Conservation (phyloP, 2,888 invertebrate genomes). For the Drosophila mercatorum region DNA sequence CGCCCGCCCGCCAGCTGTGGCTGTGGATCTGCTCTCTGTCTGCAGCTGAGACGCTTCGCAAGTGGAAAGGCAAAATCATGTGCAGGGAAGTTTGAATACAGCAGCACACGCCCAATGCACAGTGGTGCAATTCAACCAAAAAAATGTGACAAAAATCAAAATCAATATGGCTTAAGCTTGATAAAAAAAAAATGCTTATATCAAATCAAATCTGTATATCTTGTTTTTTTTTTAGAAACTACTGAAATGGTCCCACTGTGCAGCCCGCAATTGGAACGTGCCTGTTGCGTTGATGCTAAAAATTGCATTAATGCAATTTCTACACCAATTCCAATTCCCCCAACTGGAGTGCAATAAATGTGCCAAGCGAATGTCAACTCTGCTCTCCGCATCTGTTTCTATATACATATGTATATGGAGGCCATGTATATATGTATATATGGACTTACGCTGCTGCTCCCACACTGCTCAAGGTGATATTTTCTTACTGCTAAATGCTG, state of each 20-base stretch:
- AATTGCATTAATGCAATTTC: constrained; percentile 72
- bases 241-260: not conserved
- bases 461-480: constrained; percentile 1
- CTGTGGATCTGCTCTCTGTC: not conserved
- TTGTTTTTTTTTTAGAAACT: not conserved
- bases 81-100: not conserved
- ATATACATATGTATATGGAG: too few relatives aligned
- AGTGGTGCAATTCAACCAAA: not conserved
- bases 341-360: constrained; percentile 46
- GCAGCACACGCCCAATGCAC: constrained; percentile 1
- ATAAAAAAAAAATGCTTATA: not conserved
- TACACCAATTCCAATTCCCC: constrained; percentile 34
- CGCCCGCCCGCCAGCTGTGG: not conserved
- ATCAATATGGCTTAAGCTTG: not conserved
- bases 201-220: too few relatives aligned
- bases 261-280: constrained; percentile 1
- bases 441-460: not conserved
- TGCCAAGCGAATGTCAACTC: constrained; percentile 65
- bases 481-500: not conserved
- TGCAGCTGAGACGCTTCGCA: constrained; percentile 6
- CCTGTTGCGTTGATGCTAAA: constrained; percentile 49
- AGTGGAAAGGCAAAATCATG: not conserved
- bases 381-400: constrained; percentile 19
- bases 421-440: not conserved
- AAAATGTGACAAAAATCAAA: not conserved